These are phyloP conservation scores for Matsumyia berberina DNA, from an alignment of 2,888 invertebrate genomes.

Conservation along the genomic window DNA sequence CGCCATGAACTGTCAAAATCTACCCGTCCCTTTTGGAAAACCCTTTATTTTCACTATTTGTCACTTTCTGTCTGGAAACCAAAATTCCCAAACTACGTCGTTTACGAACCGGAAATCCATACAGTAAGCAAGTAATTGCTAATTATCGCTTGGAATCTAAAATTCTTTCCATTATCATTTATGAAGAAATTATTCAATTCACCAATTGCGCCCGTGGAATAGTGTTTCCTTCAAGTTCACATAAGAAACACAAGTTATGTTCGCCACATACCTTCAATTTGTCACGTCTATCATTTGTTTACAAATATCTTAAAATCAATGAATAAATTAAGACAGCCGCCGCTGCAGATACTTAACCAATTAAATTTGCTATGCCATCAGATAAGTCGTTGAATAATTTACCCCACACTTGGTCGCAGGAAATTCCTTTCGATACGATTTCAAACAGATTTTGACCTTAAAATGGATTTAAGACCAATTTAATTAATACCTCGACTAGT, in stretches of 20 bases:
- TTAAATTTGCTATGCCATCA: slow-evolving; percentile 42
- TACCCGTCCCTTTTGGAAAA: too few relatives aligned
- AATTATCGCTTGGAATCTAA: too few relatives aligned
- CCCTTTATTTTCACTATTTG: too few relatives aligned
- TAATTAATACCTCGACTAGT: slow-evolving; percentile 46
- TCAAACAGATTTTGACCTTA: slow-evolving; percentile 45
- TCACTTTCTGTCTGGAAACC: too few relatives aligned
- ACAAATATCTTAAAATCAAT: slow-evolving; percentile 43
- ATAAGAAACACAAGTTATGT: slow-evolving; percentile 27
- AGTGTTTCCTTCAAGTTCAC: slow-evolving; percentile 4
- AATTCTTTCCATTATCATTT: too few relatives aligned
- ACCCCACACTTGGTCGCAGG: slow-evolving; percentile 10
- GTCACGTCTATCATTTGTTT: slow-evolving; percentile 33
- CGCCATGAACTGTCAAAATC: too few relatives aligned
- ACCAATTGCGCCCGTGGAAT: background rate
- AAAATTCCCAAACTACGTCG: too few relatives aligned
- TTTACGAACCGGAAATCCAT: too few relatives aligned
- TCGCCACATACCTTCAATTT: slow-evolving; percentile 18
- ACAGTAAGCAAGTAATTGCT: too few relatives aligned
- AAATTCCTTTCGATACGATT: slow-evolving; percentile 35
- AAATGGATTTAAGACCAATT: slow-evolving; percentile 54
- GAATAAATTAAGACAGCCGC: slow-evolving; percentile 38
- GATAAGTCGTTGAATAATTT: slow-evolving; percentile 28
- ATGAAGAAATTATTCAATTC: too few relatives aligned
- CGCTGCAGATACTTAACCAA: slow-evolving; percentile 22